These are phyloP conservation scores for Corydoras maculifer DNA, from an alignment of 2,113 vertebrate species.

Conservation along the genomic window DNA sequence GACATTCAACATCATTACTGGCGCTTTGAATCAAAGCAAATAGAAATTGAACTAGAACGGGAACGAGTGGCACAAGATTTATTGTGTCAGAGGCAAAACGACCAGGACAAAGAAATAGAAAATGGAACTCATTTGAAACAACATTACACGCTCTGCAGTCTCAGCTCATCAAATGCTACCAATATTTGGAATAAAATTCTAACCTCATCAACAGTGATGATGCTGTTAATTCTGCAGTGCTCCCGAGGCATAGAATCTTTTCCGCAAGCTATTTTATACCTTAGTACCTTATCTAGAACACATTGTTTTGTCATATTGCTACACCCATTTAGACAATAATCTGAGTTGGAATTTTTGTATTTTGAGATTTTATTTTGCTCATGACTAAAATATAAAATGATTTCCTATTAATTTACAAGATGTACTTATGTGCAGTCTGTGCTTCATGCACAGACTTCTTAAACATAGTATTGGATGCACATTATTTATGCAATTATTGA, in stretches of 20 bases:
- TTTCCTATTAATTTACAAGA: too few species aligned
- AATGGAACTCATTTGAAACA: constrained; percentile 31
- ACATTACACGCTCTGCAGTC: constrained; percentile 36
- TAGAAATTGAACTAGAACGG: constrained; percentile 28
- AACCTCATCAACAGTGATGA: constrained; percentile 44
- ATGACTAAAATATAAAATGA: too few species aligned
- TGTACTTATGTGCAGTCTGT: too few species aligned
- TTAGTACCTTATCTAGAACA: neutral
- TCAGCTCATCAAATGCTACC: constrained; percentile 36
- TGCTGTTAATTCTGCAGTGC: constrained; percentile 41
- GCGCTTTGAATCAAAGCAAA: constrained; percentile 43
- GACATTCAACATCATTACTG: constrained; percentile 34
- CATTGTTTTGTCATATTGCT: too few species aligned
- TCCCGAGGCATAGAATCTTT: constrained; percentile 30
- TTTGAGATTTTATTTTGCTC: too few species aligned
- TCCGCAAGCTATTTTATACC: constrained; percentile 11
- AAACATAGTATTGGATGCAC: too few species aligned
- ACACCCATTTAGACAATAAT: too few species aligned
- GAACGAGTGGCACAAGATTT: constrained; percentile 25
- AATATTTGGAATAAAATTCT: constrained; percentile 26
- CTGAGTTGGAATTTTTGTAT: too few species aligned
- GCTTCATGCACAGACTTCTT: too few species aligned
- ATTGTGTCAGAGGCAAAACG: constrained; percentile 31
- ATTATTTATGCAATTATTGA: too few species aligned
- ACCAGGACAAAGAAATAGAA: constrained; percentile 27